A percentile compares a stretch with the other conserved stretches of the same genome.
phyloP scores from a whole-genome alignment of 1,140 invertebrate genomes.

The Hydropsyche tenuis region DNA sequence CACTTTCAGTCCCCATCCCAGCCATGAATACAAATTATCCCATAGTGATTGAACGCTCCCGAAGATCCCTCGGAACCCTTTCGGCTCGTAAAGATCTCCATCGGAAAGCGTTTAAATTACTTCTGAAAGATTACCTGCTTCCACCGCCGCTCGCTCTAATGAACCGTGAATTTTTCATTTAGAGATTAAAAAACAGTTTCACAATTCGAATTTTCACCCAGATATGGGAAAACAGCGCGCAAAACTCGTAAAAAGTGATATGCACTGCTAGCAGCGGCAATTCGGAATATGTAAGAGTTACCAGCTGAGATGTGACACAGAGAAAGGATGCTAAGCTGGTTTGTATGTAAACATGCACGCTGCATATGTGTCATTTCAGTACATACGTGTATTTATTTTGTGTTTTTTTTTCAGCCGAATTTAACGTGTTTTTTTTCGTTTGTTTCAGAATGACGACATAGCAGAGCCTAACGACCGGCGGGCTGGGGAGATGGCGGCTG shows the following conservation, averaged over 20 bases:
- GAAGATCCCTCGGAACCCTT: neutral
- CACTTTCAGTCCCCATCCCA: neutral
- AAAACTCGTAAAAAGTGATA: too few relatives aligned
- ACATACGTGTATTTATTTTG: neutral
- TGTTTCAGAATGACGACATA: conserved; percentile 50
- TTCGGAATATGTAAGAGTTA: conserved; percentile 11
- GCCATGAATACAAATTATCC: conserved; percentile 24
- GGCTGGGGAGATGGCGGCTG: conserved; percentile 47
- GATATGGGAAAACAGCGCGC: too few relatives aligned
- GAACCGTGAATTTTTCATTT: too few relatives aligned
- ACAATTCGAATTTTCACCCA: neutral
- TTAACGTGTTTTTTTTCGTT: conserved; percentile 10
- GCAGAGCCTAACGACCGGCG: conserved; percentile 47
- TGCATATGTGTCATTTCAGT: neutral
- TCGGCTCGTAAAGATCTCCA: conserved; percentile 12
- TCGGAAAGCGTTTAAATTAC: conserved; percentile 5
- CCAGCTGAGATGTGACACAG: conserved; percentile 13
- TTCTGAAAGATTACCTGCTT: conserved; percentile 17
- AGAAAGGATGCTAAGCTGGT: conserved; percentile 46
- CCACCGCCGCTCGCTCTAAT: too few relatives aligned
- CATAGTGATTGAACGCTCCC: conserved; percentile 2
- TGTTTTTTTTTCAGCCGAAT: neutral
- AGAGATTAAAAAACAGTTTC: too few relatives aligned
- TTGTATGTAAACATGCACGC: conserved; percentile 43
- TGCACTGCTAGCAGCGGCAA: too few relatives aligned